A percentile compares a stretch with the other conserved stretches of the same genome.
phyloP scores from a whole-genome alignment of 2,797 vertebrate species.

The Echiichthys vipera region DNA sequence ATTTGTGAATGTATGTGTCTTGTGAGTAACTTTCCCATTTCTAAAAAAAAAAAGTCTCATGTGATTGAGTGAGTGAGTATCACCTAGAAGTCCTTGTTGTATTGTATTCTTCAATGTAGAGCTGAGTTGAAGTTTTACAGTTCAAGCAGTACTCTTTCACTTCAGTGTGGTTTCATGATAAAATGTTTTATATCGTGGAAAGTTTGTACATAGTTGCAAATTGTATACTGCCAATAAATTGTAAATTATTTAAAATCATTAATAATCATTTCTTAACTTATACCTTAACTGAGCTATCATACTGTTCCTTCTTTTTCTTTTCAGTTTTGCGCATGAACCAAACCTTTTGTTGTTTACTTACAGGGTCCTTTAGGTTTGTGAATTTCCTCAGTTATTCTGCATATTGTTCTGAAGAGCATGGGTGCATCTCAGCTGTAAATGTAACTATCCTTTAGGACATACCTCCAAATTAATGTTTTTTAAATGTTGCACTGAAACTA shows the following conservation, averaged over 20 bases:
- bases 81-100: slow-evolving; percentile 53
- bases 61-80: slow-evolving; percentile 53
- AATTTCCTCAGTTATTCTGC: slow-evolving; percentile 13
- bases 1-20: slow-evolving; percentile 74
- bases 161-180: slow-evolving; percentile 59
- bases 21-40: slow-evolving; percentile 68
- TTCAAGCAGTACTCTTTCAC: slow-evolving; percentile 45
- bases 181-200: slow-evolving; percentile 77
- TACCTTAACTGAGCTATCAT: slow-evolving; percentile 19
- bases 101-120: slow-evolving; percentile 52
- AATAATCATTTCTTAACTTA: slow-evolving; percentile 48
- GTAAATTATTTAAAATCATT: slow-evolving; percentile 64
- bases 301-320: slow-evolving; percentile 30
- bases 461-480: slow-evolving; percentile 34
- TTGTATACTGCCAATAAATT: slow-evolving; percentile 60
- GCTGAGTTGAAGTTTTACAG: slow-evolving; percentile 46
- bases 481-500: slow-evolving; percentile 38
- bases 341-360: slow-evolving; percentile 16
- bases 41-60: slow-evolving; percentile 38
- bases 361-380: slow-evolving; percentile 24
- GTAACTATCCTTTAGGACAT: slow-evolving; percentile 50
- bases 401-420: slow-evolving; percentile 45
- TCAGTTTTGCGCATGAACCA: slow-evolving; percentile 54
- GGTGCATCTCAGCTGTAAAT: slow-evolving; percentile 47
- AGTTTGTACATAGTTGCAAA: slow-evolving; percentile 76